Conservation (phyloP, 2,797 vertebrate genomes). For the Pangasius djambal region DNA sequence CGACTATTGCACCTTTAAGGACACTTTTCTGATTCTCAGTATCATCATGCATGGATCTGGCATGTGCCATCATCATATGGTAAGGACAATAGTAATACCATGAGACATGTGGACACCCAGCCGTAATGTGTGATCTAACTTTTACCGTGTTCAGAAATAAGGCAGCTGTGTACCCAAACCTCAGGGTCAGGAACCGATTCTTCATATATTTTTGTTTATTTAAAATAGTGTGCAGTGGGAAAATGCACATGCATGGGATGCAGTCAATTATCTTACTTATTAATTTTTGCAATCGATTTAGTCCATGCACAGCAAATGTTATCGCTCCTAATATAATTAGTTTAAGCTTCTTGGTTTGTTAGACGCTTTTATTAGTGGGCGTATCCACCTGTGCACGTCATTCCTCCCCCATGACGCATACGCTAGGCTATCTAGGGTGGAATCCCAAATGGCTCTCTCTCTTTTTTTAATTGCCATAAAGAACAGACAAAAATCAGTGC, state of each 20-base stretch:
- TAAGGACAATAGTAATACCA: background rate
- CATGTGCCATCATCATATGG: background rate
- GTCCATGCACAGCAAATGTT: background rate
- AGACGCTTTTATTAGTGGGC: background rate
- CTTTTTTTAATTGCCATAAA: too few relatives aligned
- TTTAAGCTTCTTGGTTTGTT: background rate
- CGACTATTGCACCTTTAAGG: background rate
- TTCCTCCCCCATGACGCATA: background rate
- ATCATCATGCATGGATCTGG: background rate
- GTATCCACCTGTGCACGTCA: background rate
- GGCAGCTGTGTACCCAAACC: background rate
- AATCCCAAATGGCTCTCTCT: background rate
- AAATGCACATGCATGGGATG: background rate
- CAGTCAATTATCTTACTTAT: background rate
- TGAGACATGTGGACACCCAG: background rate
- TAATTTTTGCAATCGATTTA: background rate
- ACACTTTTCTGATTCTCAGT: background rate
- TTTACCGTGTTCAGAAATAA: background rate
- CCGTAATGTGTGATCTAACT: background rate
- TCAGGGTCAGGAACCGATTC: background rate
- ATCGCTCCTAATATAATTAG: background rate
- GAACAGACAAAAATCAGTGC: too few relatives aligned
- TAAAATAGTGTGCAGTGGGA: background rate
- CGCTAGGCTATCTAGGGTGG: background rate
- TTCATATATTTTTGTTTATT: background rate